Evolutionary conservation across 2,888 invertebrate genomes (phyloP), one percentile per base, ranked within the genome.

Genomic region (Dryomyza anilis): DNA sequence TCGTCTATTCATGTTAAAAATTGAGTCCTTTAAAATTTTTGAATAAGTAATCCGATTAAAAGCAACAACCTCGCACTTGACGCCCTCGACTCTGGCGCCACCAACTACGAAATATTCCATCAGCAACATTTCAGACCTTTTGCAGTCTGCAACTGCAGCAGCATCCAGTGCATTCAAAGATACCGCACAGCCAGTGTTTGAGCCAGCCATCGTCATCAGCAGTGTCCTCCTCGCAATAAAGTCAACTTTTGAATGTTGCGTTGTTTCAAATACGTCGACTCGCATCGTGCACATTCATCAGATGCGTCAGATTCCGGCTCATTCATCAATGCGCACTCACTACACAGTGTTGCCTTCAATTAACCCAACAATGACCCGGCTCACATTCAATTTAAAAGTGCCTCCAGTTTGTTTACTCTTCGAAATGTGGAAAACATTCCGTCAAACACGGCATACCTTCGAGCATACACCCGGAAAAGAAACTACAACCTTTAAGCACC

Each of bases 31-130:
- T 33, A 7, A 5, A 46, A 48, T 33, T 46, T 59, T 30, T 19
- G 46, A 33, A 30, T 33, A 30, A 29, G 33, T 59, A 59, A 48
- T 46, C 59, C 46, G 59, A 59, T 59, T 46, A 48, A 30, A 48
- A 23, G 46, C 46, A 59, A 30, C 46, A 59, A 7, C 59, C n/a
- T n/a, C n/a, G n/a, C n/a, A n/a, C n/a, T n/a, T n/a, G n/a, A n/a
- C n/a, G n/a, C n/a, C n/a, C n/a, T n/a, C n/a, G n/a, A n/a, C n/a
- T n/a, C n/a, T n/a, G n/a, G n/a, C n/a, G 39, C 4, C 55, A 19
- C 16, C 27, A 4, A 4, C 25, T 27, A 43, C 10, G n/a, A n/a
- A n/a, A n/a, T n/a, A n/a, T n/a, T n/a, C 46, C 45, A 29, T 19
- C 58, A 12, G 58, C 10, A 19, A 14, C 36, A 8, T 23, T 36